Evolutionary conservation across 2,113 vertebrate genomes (phyloP).

Genomic region (Desmodus rotundus): DNA sequence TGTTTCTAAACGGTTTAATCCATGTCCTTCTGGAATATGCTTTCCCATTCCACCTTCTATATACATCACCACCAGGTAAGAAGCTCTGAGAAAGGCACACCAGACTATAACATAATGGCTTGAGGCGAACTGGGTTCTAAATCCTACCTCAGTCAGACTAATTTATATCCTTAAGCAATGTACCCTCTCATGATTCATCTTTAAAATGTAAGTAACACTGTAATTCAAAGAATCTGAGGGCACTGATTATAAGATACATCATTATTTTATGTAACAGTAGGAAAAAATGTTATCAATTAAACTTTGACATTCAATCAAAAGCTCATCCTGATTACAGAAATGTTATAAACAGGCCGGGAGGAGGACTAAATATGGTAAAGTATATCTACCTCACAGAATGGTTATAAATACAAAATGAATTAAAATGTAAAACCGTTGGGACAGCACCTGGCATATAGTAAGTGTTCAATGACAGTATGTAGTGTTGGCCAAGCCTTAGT

Average conservation of each 20-base stretch:
- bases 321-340: constrained; percentile 25
- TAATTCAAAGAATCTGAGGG: constrained; percentile 38
- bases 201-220: constrained; percentile 49
- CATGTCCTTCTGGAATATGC: background rate
- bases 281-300: constrained; percentile 52
- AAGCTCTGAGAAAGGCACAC: background rate
- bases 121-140: background rate
- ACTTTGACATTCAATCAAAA: constrained; percentile 45
- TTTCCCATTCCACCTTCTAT: background rate
- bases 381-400: background rate
- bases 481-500: background rate
- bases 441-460: background rate
- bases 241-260: constrained; percentile 26
- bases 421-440: background rate
- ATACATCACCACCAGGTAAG: background rate
- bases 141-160: background rate
- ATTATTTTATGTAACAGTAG: constrained; percentile 45
- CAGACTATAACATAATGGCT: background rate
- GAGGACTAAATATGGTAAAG: background rate
- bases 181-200: constrained; percentile 20
- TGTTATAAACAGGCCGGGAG: background rate
- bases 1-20: background rate
- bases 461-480: background rate
- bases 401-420: background rate
- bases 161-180: background rate